Conservation (phyloP, 2,797 vertebrate genomes). For the Microchirus variegatus region DNA sequence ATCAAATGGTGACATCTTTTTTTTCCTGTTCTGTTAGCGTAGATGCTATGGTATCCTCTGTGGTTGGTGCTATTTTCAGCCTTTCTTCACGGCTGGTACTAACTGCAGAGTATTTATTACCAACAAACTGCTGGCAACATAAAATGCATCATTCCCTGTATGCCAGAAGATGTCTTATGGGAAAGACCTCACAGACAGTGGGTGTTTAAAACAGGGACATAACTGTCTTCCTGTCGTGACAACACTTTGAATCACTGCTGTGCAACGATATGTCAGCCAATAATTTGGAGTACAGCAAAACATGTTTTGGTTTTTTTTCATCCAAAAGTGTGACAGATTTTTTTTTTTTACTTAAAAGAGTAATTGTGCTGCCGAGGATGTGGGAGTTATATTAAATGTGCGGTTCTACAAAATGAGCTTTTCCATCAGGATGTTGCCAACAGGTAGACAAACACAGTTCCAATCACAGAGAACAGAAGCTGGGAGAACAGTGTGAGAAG, state of each 20-base stretch:
- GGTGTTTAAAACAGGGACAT: conserved; percentile 34
- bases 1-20: conserved; percentile 26
- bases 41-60: conserved; percentile 27
- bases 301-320: conserved; percentile 12
- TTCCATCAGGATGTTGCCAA: conserved; percentile 46
- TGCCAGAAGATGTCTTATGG: conserved; percentile 27
- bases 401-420: conserved; percentile 43
- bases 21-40: conserved; percentile 16
- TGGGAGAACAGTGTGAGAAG: conserved; percentile 48
- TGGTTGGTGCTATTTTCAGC: conserved; percentile 24
- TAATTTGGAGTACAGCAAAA: conserved; percentile 31
- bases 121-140: conserved; percentile 35
- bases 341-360: conserved; percentile 40
- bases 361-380: conserved; percentile 45
- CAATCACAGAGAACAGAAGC: conserved; percentile 35
- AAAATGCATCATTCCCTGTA: conserved; percentile 37
- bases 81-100: conserved; percentile 31
- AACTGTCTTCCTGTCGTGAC: conserved; percentile 34
- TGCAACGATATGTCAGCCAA: conserved; percentile 30
- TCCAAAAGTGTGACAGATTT: conserved; percentile 46
- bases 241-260: conserved; percentile 39
- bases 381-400: conserved; percentile 53
- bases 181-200: conserved; percentile 30
- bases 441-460: conserved; percentile 59
- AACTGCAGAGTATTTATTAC: conserved; percentile 45